Evolutionary conservation across 2,888 invertebrate species (phyloP).

Genomic region (Drosophila koepferae): DNA sequence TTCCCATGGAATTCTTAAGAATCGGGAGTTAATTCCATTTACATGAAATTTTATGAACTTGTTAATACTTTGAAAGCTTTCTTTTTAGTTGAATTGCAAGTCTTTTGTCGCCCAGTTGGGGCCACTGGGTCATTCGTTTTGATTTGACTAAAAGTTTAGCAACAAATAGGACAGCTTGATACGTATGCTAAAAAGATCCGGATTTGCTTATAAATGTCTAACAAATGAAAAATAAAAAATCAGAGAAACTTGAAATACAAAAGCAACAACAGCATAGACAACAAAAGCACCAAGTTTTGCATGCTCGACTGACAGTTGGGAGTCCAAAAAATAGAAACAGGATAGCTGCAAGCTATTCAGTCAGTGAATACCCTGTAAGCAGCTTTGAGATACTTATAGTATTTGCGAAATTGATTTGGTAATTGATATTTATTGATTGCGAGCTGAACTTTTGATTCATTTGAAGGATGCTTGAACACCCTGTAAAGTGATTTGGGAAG

Average conservation of each 20-base stretch:
- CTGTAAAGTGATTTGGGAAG: not conserved
- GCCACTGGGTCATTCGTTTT: conserved; percentile 39
- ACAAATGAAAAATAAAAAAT: conserved; percentile 51
- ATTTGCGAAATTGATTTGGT: not conserved
- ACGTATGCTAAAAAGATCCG: conserved; percentile 57
- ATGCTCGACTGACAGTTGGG: conserved; percentile 20
- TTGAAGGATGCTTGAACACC: not conserved
- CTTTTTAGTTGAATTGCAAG: conserved; percentile 34
- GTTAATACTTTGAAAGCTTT: conserved; percentile 73
- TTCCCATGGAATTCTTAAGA: conserved; percentile 28
- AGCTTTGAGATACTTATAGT: not conserved
- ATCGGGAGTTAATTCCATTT: conserved; percentile 43
- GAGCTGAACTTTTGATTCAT: not conserved
- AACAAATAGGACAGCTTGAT: conserved; percentile 43
- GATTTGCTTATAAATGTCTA: conserved; percentile 76
- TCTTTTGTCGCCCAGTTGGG: conserved; percentile 22
- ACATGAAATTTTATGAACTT: conserved; percentile 60
- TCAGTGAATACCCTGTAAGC: not conserved
- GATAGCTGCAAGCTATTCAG: not conserved
- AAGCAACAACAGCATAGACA: conserved; percentile 3
- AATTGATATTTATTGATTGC: conserved; percentile 5
- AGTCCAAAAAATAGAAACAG: conserved; percentile 25
- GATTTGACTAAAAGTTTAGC: conserved; percentile 64
- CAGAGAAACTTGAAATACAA: conserved; percentile 4
- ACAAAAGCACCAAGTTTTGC: conserved; percentile 57